These are phyloP conservation scores for Lonchura striata DNA, from an alignment of 2,113 vertebrate species.

Conservation along the genomic window DNA sequence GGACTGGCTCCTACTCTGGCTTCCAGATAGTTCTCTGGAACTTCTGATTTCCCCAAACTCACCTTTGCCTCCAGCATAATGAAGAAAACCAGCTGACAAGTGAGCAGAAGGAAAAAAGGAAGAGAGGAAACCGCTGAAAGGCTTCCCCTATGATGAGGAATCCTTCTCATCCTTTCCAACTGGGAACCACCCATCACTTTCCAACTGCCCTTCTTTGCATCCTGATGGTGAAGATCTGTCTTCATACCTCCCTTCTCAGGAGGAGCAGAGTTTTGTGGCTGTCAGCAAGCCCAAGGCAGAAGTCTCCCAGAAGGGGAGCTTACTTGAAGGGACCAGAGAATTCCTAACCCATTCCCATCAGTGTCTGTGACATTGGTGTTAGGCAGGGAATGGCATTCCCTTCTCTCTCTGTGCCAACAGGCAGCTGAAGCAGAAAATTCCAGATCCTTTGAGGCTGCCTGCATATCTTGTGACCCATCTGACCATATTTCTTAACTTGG, in stretches of 20 bases:
- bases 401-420: neutral
- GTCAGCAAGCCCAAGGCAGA: neutral
- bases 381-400: neutral
- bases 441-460: neutral
- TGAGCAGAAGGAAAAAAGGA: neutral
- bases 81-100: neutral
- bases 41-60: neutral
- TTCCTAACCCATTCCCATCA: neutral
- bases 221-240: neutral
- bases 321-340: neutral
- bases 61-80: neutral
- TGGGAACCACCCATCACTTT: neutral
- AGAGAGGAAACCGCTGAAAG: neutral
- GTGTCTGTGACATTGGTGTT: neutral
- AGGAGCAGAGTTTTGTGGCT: neutral
- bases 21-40: neutral
- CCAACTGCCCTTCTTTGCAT: neutral
- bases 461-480: neutral
- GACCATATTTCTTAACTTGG: neutral
- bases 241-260: neutral
- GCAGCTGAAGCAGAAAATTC: neutral
- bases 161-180: accelerated
- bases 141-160: neutral
- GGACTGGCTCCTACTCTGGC: neutral
- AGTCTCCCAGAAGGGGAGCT: neutral